These are phyloP conservation scores for Apamea monoglypha DNA, from an alignment of 2,888 invertebrate species.

Conservation along the genomic window DNA sequence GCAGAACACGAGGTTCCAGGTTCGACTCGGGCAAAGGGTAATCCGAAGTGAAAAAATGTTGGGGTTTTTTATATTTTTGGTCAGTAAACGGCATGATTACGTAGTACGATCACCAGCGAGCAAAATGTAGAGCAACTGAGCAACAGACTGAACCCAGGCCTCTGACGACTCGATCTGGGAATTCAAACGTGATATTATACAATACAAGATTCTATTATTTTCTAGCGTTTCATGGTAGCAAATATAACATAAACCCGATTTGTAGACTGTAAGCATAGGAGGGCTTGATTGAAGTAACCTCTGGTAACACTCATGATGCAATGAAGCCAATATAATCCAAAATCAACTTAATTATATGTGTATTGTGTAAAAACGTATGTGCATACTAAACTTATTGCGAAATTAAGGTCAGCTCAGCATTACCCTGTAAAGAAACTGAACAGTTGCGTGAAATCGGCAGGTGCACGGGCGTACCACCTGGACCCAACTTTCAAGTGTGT, in stretches of 20 bases:
- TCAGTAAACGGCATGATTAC: background rate
- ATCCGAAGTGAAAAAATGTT: background rate
- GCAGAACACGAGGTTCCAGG: background rate
- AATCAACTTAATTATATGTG: background rate
- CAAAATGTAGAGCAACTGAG: background rate
- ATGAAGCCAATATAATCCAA: background rate
- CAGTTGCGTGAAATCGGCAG: constrained; percentile 60
- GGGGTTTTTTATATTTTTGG: background rate
- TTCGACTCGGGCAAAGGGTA: background rate
- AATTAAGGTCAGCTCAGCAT: constrained; percentile 45
- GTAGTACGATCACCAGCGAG: background rate
- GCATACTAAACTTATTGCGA: constrained; percentile 1
- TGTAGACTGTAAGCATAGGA: background rate
- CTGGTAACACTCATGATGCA: background rate
- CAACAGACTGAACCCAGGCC: background rate
- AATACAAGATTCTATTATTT: background rate
- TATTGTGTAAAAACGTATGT: background rate
- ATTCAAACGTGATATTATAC: background rate
- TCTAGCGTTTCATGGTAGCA: background rate
- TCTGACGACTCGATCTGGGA: background rate
- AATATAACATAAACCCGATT: background rate
- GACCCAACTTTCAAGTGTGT: constrained; percentile 61
- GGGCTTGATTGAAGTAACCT: background rate
- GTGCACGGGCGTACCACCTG: constrained; percentile 65
- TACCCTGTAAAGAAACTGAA: constrained; percentile 49